Percentiles rank a stretch among this genome's conserved stretches.
Evolutionary conservation across 2,888 invertebrate species (phyloP).

Genomic region (Andrena bicolor): DNA sequence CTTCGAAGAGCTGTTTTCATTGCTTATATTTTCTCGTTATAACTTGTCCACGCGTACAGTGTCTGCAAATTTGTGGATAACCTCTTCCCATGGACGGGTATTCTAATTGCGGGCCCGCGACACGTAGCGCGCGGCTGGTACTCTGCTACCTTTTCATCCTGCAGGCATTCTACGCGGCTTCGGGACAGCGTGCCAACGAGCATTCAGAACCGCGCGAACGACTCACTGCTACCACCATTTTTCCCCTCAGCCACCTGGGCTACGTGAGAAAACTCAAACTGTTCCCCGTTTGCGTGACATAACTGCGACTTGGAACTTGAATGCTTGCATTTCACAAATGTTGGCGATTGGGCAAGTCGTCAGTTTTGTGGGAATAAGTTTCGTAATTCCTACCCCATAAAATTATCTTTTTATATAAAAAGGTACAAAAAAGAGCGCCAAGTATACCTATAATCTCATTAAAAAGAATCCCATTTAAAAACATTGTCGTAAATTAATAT

Average conservation of each 20-base stretch:
- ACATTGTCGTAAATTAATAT: too few species aligned
- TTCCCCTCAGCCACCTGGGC: constrained; percentile 25
- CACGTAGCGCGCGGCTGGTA: constrained; percentile 53
- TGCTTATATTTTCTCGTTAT: too few species aligned
- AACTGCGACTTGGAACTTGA: too few species aligned
- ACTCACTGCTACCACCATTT: constrained; percentile 18
- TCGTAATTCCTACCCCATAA: too few species aligned
- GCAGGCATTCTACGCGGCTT: constrained; percentile 8
- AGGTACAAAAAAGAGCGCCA: too few species aligned
- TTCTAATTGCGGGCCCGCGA: constrained; percentile 60
- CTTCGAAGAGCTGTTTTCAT: neutral
- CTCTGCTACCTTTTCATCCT: constrained; percentile 40
- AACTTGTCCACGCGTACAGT: constrained; percentile 16
- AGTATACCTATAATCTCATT: too few species aligned
- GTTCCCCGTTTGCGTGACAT: neutral
- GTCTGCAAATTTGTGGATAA: constrained; percentile 14
- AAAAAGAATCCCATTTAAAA: too few species aligned
- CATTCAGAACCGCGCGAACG: constrained; percentile 13
- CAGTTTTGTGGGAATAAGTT: too few species aligned
- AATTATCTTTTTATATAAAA: too few species aligned
- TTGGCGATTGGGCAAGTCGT: too few species aligned
- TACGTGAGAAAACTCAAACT: constrained; percentile 34
- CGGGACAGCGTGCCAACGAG: constrained; percentile 40
- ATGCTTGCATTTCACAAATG: too few species aligned
- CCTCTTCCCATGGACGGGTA: constrained; percentile 57